Evolutionary conservation across 2,113 vertebrate genomes (phyloP).

Genomic region (Cyprinodon variegatus): DNA sequence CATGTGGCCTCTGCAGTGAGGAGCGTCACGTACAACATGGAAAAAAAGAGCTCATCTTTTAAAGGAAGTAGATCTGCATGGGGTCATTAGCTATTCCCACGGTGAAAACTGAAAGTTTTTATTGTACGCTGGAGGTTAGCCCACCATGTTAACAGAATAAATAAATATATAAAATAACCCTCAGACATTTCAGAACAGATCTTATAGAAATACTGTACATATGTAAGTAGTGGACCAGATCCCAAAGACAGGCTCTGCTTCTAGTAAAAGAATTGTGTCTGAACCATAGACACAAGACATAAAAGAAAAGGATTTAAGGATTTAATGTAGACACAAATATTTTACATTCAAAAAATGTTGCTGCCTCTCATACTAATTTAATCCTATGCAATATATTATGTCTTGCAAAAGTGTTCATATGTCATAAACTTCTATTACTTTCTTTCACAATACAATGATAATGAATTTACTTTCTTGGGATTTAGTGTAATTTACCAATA

Average conservation of each 20-base stretch:
- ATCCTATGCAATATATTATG: too few species aligned
- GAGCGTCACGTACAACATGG: constrained; percentile 16
- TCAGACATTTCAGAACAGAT: neutral
- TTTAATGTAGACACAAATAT: neutral
- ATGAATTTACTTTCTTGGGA: neutral
- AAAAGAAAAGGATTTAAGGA: neutral
- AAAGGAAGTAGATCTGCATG: constrained; percentile 40
- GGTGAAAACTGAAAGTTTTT: constrained; percentile 20
- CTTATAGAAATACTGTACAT: constrained; percentile 24
- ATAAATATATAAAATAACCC: neutral
- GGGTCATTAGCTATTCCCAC: constrained; percentile 48
- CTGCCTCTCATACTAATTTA: neutral
- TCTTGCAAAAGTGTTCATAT: neutral
- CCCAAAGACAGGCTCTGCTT: constrained; percentile 41
- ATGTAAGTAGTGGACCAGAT: constrained; percentile 23
- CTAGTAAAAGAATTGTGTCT: constrained; percentile 42
- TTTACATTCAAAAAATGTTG: neutral
- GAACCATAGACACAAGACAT: neutral
- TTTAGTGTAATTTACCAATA: neutral
- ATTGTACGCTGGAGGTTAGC: constrained; percentile 13
- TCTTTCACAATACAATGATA: neutral
- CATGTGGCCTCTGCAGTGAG: constrained; percentile 21
- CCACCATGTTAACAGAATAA: constrained; percentile 2
- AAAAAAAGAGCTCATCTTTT: constrained; percentile 34
- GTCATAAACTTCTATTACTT: too few species aligned